Conservation (phyloP, 92 coral and sea anemone genomes). For the Zoanthus solanderi region DNA sequence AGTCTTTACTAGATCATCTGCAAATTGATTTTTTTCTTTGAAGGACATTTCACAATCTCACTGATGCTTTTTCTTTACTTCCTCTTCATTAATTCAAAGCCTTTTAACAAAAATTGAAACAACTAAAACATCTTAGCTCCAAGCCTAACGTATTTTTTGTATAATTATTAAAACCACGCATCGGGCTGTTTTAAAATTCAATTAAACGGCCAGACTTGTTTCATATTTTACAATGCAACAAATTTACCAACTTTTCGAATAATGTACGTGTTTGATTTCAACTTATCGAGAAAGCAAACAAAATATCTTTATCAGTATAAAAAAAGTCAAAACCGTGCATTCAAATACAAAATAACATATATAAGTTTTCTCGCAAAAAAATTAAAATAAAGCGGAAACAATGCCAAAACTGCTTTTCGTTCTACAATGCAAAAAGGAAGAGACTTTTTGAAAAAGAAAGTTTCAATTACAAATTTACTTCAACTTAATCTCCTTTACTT, state of each 20-base stretch:
- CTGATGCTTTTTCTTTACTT: not conserved
- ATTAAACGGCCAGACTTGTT: too few relatives aligned
- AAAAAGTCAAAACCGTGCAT: too few relatives aligned
- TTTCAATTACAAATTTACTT: not conserved
- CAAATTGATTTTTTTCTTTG: not conserved
- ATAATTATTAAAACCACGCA: too few relatives aligned
- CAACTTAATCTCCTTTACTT: not conserved
- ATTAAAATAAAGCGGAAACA: not conserved
- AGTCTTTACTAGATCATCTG: not conserved
- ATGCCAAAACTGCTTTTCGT: not conserved
- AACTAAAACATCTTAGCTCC: not conserved
- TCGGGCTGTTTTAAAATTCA: too few relatives aligned
- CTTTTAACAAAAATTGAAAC: not conserved
- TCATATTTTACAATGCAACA: too few relatives aligned
- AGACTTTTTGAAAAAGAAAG: not conserved
- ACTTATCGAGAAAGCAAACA: too few relatives aligned
- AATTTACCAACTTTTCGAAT: too few relatives aligned
- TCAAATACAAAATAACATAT: too few relatives aligned
- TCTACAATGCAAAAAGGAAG: not conserved
- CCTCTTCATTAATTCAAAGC: constrained; percentile 1
- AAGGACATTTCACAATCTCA: constrained; percentile 14
- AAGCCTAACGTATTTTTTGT: not conserved
- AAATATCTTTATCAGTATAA: too few relatives aligned
- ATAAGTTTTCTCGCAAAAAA: not conserved
- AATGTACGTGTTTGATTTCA: too few relatives aligned